Base-by-base conservation (phyloP, 1,140 invertebrate species). In the Chrysopa pallens region DNA sequence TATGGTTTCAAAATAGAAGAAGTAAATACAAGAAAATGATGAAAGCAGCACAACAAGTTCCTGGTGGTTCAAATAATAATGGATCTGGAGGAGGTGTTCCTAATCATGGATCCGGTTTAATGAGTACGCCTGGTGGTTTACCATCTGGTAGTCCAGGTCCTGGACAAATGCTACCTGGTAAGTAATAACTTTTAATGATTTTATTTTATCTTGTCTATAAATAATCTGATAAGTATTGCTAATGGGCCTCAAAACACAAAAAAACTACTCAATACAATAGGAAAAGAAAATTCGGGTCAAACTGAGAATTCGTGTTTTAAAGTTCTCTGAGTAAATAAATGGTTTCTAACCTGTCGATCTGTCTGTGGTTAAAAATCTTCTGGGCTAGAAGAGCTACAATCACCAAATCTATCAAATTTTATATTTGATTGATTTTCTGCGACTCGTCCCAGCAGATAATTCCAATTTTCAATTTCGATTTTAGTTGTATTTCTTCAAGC, bases 1-100 rank as follows among this genome's bases (percentile, higher is more conserved):
- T 89, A 58, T 90, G 85, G 86, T 90, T 90, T 68, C 86, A 90
- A 70, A 90, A 90, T 61, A 72, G 84, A 52, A 68, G 86, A 43
- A 87, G 83, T 57, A 90, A 89, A 61, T 86, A 84, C 67, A 90
- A 90, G 74, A 90, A 90, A 60, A 80, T 87, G 72, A 81, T 86
- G 78, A 88, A 86, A 61, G 78, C 79, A 29, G 73, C 74, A 14
- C 78, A 76, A 52, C 67, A 70, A 48, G 65, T 67, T 38, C 64
- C 66, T 28, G 66, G 68, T 29, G 64, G 65, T 41, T 54, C 53
- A 14, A 61, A 59, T 43, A 61, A 61, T 45, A 61, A 61, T 47
- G 57, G 58, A 38, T 58, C 54, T 27, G 50, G 56, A 8, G 55
- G 56, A 12, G 51, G 54, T 23, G 31, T 33, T 11, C n/a, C 31